These are phyloP conservation scores for Drosophila melanica DNA, from an alignment of 1,140 invertebrate genomes.

Conservation along the genomic window DNA sequence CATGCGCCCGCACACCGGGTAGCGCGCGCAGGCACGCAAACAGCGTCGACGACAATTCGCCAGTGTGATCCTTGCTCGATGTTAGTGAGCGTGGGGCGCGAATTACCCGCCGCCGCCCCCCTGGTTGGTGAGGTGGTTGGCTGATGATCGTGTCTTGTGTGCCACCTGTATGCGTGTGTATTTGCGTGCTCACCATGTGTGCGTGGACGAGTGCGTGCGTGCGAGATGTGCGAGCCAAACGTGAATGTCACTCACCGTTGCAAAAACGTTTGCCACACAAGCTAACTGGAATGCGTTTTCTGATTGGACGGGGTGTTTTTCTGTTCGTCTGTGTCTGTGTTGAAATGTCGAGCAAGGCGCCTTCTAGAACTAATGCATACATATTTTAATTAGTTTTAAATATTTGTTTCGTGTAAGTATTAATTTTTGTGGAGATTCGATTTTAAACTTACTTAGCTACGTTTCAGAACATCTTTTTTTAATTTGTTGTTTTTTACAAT, in stretches of 20 bases:
- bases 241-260: neutral
- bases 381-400: slow-evolving; percentile 21
- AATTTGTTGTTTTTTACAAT: neutral
- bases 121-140: slow-evolving; percentile 37
- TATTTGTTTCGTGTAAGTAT: slow-evolving; percentile 31
- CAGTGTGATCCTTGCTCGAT: slow-evolving; percentile 46
- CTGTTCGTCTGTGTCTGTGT: slow-evolving; percentile 13
- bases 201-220: slow-evolving; percentile 1
- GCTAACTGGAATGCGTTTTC: neutral
- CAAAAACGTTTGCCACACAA: neutral
- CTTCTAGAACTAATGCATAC: slow-evolving; percentile 39
- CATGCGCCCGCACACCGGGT: slow-evolving; percentile 6
- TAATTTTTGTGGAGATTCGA: slow-evolving; percentile 29
- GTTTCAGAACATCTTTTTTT: slow-evolving; percentile 17
- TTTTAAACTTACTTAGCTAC: slow-evolving; percentile 37
- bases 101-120: slow-evolving; percentile 22
- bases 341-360: slow-evolving; percentile 3
- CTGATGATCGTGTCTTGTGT: slow-evolving; percentile 42
- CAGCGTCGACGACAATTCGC: slow-evolving; percentile 12
- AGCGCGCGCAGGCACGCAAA: neutral
- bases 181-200: too few species aligned
- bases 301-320: neutral
- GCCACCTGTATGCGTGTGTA: slow-evolving; percentile 26
- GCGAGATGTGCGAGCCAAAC: neutral
- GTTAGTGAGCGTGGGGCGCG: slow-evolving; percentile 29